Base-by-base conservation (phyloP, 1,140 invertebrate species). In the Gonatopus flavifemur region DNA sequence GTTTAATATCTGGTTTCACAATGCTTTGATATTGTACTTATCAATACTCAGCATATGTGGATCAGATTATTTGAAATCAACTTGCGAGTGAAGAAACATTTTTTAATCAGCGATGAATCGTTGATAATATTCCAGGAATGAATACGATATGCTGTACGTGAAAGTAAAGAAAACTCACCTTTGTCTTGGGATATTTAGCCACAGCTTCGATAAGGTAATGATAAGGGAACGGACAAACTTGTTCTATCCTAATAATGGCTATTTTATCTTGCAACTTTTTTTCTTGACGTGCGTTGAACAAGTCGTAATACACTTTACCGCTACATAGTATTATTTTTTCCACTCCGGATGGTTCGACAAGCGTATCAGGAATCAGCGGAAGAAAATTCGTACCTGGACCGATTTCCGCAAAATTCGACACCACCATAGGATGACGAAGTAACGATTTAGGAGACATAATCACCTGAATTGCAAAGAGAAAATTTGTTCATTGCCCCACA, bases 291-390 rank as follows among this genome's bases (percentile, higher is more conserved):
- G 85, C 82, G 32, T 86, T 84, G 8, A 81, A 64, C 30, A 96
- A 74, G 36, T 93, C 93, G 68, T 94, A 94, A 62, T 89, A 94
- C 2, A 95, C 84, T 74, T 93, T 93, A 6, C 92, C 90, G 8
- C 81, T 81, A 65, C 90, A 93, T 65, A 94, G 86, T 3, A 94
- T 70, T 0, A 92, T 53, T 68, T 88, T 88, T 64, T 86, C 83
- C 1, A 93, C 88, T 12, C 66, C 64, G 1, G 78, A 67, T 0
- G 84, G 78, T 12, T 86, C 83, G 1, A 83, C 82, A 0, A 81
- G 84, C 4, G 43, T 52, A 37, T 90, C 88, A 10, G 83, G 78
- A 42, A 88, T 82, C 12, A 87, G 16, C 20, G 83, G 69, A 13
- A 35, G 46, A 49, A 79, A 79, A 18, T 62, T 61, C 5, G 68